These are phyloP conservation scores for Yoshiicerus persimilis DNA, from an alignment of 1,140 invertebrate genomes.

Conservation along the genomic window DNA sequence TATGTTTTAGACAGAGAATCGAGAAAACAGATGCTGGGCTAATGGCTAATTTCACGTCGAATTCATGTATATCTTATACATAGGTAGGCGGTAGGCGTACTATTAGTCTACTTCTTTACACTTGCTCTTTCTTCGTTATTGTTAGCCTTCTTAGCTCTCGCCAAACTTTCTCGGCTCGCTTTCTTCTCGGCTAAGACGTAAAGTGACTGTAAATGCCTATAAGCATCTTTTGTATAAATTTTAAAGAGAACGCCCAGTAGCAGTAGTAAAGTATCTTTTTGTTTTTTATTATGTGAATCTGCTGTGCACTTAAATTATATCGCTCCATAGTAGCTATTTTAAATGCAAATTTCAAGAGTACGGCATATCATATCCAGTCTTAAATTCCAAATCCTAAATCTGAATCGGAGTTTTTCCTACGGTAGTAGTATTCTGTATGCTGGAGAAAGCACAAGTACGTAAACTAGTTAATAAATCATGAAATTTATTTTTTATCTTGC, in stretches of 20 bases:
- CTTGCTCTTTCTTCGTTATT: not conserved
- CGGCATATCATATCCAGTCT: not conserved
- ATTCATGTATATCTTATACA: not conserved
- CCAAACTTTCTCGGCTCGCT: not conserved
- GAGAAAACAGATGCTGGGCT: not conserved
- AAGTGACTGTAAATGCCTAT: not conserved
- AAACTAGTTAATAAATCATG: not conserved
- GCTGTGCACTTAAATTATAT: not conserved
- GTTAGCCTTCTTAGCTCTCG: not conserved
- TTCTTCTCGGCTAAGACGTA: not conserved
- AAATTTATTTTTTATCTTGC: not conserved
- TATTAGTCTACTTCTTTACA: not conserved
- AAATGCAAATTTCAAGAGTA: not conserved
- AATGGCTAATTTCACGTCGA: conserved; percentile 19
- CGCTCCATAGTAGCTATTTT: not conserved
- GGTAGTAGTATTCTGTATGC: not conserved
- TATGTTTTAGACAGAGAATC: not conserved
- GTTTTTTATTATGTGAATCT: not conserved
- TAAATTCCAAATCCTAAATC: not conserved
- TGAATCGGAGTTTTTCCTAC: not conserved
- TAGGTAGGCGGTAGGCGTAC: not conserved
- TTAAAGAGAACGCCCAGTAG: not conserved
- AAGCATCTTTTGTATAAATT: not conserved
- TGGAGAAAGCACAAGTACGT: not conserved
- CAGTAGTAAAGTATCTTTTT: not conserved